Evolutionary conservation across 2,113 vertebrate genomes (phyloP), one percentile per base, ranked within the genome.

Genomic region (Picathartes gymnocephalus): DNA sequence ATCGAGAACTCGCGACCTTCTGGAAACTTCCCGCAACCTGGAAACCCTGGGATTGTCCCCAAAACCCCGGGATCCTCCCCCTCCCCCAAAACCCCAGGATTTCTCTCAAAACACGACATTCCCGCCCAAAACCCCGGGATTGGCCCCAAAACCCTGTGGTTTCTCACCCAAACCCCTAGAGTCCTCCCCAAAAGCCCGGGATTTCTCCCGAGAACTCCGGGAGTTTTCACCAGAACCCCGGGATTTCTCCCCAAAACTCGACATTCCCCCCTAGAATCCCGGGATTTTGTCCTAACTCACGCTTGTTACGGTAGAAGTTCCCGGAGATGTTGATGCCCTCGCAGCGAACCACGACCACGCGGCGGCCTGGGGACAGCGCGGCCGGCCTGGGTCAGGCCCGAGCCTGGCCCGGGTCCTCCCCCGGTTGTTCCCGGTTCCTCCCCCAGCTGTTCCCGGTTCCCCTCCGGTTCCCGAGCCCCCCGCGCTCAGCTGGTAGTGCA

Each of bases 401-500:
- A 57, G 30, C 37, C 28, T 48, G 20, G 11, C 33, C 33, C n/a
- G 19, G 25, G 3, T 9, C 5, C 7, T 8, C 14, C 68, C 27
- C 19, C 7, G 14, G 11, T 10, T 8, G 24, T 15, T 15, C 51
- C 28, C 19, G 33, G 24, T 10, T 7, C 7, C 33, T 6, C 9
- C 42, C 33, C 33, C 16, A 8, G 11, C 1, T 40, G 3, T 1
- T 13, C 13, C 45, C n/a, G 13, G 21, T 40, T 24, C 20, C 2
- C 4, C 4, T 13, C 27, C 44, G 8, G 16, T 8, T 45, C 50
- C 70, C 4, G 14, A 10, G 6, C 37, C 35, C 54, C 31, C 66
- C 80, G 80, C 80, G 68, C 81, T 83, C 81, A 83, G 81, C 57
- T 83, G 81, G 81, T 71, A 71, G 81, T 83, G 81, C 81, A 83